These are phyloP conservation scores for Orthonychiurus folsomi DNA, from an alignment of 2,888 invertebrate species.

Conservation along the genomic window DNA sequence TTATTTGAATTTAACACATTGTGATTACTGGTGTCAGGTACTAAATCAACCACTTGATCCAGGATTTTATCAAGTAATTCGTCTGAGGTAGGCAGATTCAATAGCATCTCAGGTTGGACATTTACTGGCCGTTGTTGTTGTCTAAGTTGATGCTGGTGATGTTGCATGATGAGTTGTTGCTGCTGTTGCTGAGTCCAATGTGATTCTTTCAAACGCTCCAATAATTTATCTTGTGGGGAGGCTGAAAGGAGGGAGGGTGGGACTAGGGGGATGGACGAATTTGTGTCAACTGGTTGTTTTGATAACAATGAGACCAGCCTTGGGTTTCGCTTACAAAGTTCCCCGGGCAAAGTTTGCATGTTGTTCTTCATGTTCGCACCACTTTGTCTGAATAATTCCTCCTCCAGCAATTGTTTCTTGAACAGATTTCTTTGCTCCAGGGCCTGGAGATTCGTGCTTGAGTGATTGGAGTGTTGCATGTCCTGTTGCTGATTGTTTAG, in stretches of 20 bases:
- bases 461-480: neutral
- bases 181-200: slow-evolving; percentile 26
- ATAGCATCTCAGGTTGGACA: neutral
- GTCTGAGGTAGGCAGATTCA: slow-evolving; percentile 29
- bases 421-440: neutral
- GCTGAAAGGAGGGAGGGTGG: slow-evolving; percentile 6
- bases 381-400: slow-evolving; percentile 13
- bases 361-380: neutral
- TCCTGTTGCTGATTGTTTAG: slow-evolving; percentile 45
- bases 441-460: slow-evolving; percentile 4
- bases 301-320: slow-evolving; percentile 75
- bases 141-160: slow-evolving; percentile 45
- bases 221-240: slow-evolving; percentile 7
- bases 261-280: slow-evolving; percentile 54
- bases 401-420: slow-evolving; percentile 16
- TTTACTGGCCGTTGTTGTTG: slow-evolving; percentile 13
- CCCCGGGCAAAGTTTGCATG: slow-evolving; percentile 20
- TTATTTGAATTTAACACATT: slow-evolving; percentile 3
- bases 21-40: slow-evolving; percentile 53
- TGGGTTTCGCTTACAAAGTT: slow-evolving; percentile 70
- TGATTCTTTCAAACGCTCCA: neutral
- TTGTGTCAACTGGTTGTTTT: slow-evolving; percentile 59
- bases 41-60: slow-evolving; percentile 74
- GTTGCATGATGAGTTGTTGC: slow-evolving; percentile 42
- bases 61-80: slow-evolving; percentile 67